These are phyloP conservation scores for Leucophenga varia DNA, from an alignment of 1,140 invertebrate species.

Conservation along the genomic window DNA sequence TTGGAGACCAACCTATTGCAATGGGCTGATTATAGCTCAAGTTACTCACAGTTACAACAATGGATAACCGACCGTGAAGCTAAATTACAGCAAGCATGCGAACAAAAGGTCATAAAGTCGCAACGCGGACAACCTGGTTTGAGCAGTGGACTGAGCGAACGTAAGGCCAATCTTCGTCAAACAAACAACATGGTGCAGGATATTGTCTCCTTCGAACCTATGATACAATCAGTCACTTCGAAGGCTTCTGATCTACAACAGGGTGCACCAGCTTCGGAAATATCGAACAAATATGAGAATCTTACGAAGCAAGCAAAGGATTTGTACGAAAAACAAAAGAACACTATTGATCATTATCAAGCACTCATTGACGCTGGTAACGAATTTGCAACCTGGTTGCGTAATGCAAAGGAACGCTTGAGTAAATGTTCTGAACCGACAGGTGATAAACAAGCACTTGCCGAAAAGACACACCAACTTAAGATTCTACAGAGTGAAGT, in stretches of 20 bases:
- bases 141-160: constrained; percentile 74
- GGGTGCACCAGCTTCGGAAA: constrained; percentile 82
- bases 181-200: constrained; percentile 93
- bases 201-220: constrained; percentile 91
- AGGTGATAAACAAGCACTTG: constrained; percentile 87
- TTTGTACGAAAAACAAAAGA: constrained; percentile 86
- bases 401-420: constrained; percentile 84
- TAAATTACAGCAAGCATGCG: constrained; percentile 90
- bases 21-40: constrained; percentile 94
- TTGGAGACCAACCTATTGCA: constrained; percentile 88
- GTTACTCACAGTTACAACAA: constrained; percentile 86
- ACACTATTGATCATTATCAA: constrained; percentile 86
- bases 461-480: constrained; percentile 80
- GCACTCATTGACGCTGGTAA: constrained; percentile 87
- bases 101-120: constrained; percentile 78
- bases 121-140: constrained; percentile 74
- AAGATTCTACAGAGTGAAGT: constrained; percentile 81
- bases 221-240: constrained; percentile 89
- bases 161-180: constrained; percentile 84
- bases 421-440: constrained; percentile 91
- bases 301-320: constrained; percentile 86
- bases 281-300: constrained; percentile 87
- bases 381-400: constrained; percentile 90
- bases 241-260: constrained; percentile 88
- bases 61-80: constrained; percentile 95